A percentile compares a stretch with the other conserved stretches of the same genome.
phyloP scores from a whole-genome alignment of 2,888 invertebrate genomes.

The Polyommatus iphigenia region DNA sequence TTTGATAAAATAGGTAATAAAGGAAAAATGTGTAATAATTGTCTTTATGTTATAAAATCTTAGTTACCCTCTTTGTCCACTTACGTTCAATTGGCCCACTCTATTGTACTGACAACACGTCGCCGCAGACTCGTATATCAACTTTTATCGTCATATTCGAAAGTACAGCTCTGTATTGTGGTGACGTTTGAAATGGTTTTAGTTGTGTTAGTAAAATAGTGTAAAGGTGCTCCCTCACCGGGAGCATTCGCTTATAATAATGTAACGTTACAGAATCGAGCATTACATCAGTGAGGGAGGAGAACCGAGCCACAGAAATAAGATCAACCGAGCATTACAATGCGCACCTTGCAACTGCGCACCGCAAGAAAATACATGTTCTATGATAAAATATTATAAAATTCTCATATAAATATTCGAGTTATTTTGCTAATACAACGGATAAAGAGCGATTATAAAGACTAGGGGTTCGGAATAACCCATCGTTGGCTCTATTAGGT shows the following conservation, averaged over 20 bases:
- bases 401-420: not conserved
- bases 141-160: constrained; percentile 14
- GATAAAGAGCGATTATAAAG: not conserved
- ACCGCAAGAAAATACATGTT: no score
- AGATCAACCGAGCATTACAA: not conserved
- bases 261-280: not conserved
- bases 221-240: no score
- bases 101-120: constrained; percentile 5
- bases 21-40: no score
- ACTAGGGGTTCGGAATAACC: not conserved
- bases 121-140: constrained; percentile 16
- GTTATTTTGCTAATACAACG: not conserved
- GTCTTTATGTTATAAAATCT: no score
- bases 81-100: not conserved
- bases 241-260: no score
- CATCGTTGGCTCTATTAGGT: not conserved
- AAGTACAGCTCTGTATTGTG: not conserved
- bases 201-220: not conserved
- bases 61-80: no score
- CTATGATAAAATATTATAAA: no score
- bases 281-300: not conserved
- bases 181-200: not conserved
- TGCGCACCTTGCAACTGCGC: not conserved
- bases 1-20: no score
- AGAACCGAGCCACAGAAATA: no score